Conservation (phyloP, 2,888 invertebrate genomes). For the Brenthis ino region DNA sequence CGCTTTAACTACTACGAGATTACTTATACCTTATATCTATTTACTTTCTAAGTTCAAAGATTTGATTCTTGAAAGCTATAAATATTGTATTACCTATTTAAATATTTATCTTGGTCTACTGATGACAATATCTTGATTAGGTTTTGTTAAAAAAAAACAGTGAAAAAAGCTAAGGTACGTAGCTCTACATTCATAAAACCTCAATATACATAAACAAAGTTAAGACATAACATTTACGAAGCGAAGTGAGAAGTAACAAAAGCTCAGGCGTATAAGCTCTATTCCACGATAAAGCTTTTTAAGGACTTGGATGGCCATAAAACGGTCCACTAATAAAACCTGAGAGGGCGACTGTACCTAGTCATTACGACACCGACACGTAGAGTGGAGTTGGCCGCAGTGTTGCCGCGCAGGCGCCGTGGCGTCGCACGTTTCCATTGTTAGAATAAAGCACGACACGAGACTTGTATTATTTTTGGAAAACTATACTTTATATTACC, state of each 20-base stretch:
- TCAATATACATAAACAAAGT: not conserved
- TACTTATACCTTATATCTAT: no score
- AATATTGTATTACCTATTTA: no score
- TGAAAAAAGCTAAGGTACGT: no score
- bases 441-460: not conserved
- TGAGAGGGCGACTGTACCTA: slow-evolving; percentile 12
- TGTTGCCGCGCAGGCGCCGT: slow-evolving; percentile 54
- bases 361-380: slow-evolving; percentile 22
- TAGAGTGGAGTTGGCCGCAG: slow-evolving; percentile 39
- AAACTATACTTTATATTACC: not conserved
- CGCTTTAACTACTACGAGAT: no score
- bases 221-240: not conserved
- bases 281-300: not conserved
- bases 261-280: slow-evolving; percentile 1
- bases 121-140: no score
- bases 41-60: no score
- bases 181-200: no score
- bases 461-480: not conserved
- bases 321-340: slow-evolving; percentile 21
- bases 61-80: no score
- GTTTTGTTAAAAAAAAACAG: no score
- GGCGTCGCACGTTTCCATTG: slow-evolving; percentile 37
- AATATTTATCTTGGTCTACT: no score
- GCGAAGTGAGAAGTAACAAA: slow-evolving; percentile 1
- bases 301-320: not conserved